Evolutionary conservation across 2,113 vertebrate species (phyloP), one percentile per base, ranked within the genome.

Genomic region (Lamprologus sp.): DNA sequence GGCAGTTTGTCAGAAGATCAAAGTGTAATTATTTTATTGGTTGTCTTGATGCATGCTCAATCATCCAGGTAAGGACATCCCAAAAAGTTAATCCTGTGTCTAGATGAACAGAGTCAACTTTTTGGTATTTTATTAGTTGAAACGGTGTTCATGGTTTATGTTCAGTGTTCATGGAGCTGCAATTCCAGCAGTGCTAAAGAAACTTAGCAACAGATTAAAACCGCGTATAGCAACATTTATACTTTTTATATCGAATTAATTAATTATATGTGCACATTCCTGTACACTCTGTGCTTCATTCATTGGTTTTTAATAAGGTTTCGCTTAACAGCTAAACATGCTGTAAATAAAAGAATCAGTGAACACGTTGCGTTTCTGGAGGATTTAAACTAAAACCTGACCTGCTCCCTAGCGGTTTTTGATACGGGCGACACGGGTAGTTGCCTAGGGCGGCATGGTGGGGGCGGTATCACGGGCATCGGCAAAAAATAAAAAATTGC

Each of bases 351-450:
- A 63, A 63, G 15, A 63, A 35, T 63, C 31, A 19, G 58, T 35
- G 58, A 35, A 33, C 31, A 63, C 9, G 58, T 4, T 11, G 15
- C 31, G 2, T 63, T 63, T 35, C 58, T 63, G 58, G 9, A 63
- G 58, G 9, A 63, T 63, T 63, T 63, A 35, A 63, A 63, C 4
- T 35, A 10, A 63, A 63, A 19, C 28, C 15, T 63, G 58, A 33
- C 58, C 56, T 60, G 56, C 14, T 60, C 5, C 55, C 55, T 28
- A 15, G 23, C 23, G 54, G 54, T 8, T 56, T 56, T 56, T 26
- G 54, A 56, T 26, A 3, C 1, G 4, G 21, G 54, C 21, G 54
- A 54, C 6, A 21, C 53, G n/a, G 21, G 21, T 12, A 0, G 7
- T 3, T 58, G 55, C 55, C 4, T 1, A 26, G 54, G 23, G 55